Conservation (phyloP, 2,113 vertebrate species). For the Eulemur macaco region DNA sequence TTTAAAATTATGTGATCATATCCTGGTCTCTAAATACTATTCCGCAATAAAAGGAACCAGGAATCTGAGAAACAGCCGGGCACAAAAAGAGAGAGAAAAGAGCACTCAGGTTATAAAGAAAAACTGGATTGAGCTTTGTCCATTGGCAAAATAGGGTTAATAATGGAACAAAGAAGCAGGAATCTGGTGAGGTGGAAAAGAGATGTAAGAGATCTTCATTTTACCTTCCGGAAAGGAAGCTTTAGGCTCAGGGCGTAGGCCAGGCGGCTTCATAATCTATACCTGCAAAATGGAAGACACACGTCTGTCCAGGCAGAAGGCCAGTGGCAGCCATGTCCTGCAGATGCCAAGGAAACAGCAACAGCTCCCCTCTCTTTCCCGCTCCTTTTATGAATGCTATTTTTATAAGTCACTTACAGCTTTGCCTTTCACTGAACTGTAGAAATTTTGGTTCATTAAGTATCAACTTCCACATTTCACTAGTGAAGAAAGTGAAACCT, state of each 20-base stretch:
- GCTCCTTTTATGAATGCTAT: not conserved
- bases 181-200: not conserved
- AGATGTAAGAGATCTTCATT: not conserved
- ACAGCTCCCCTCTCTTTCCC: not conserved
- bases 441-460: not conserved
- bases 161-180: not conserved
- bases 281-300: not conserved
- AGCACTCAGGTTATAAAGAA: not conserved
- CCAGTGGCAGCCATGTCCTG: fast-evolving
- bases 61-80: not conserved
- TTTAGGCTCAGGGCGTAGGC: not conserved
- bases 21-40: not conserved
- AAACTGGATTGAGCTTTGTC: not conserved
- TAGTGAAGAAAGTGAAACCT: not conserved
- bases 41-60: not conserved
- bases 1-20: not conserved
- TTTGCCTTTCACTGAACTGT: not conserved
- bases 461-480: not conserved
- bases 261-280: not conserved
- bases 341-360: not conserved
- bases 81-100: not conserved
- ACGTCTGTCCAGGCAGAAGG: not conserved
- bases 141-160: not conserved
- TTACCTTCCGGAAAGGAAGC: not conserved
- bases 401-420: not conserved